These are phyloP conservation scores for Sturnira hondurensis DNA, from an alignment of 2,113 vertebrate genomes.

Conservation along the genomic window DNA sequence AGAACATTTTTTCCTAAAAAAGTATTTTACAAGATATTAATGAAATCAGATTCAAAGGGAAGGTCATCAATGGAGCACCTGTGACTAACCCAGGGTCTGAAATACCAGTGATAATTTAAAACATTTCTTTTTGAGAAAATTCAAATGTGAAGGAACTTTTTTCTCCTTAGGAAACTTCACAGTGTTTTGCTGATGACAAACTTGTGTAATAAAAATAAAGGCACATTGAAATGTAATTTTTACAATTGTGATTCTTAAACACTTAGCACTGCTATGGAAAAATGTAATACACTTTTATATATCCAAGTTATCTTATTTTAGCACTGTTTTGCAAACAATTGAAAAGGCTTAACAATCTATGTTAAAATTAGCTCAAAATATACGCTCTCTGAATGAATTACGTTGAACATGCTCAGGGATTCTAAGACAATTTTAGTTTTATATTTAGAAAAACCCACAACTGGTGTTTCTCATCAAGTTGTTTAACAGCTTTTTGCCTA, in stretches of 20 bases:
- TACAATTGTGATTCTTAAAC: slow-evolving; percentile 56
- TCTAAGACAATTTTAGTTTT: slow-evolving; percentile 22
- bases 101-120: slow-evolving; percentile 58
- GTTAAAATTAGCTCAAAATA: slow-evolving; percentile 49
- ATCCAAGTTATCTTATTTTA: slow-evolving; percentile 39
- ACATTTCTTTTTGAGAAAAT: slow-evolving; percentile 45
- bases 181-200: slow-evolving; percentile 66
- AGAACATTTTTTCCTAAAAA: slow-evolving; percentile 24
- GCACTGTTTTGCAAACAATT: slow-evolving; percentile 43
- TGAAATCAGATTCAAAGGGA: slow-evolving; percentile 11
- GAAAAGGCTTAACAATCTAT: not conserved
- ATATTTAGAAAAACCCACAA: not conserved
- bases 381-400: not conserved
- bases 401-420: not conserved
- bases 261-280: not conserved
- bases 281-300: slow-evolving; percentile 14
- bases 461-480: not conserved
- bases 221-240: slow-evolving; percentile 56
- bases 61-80: not conserved
- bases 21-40: slow-evolving; percentile 31
- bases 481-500: not conserved
- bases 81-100: slow-evolving; percentile 33
- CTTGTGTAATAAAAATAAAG: slow-evolving; percentile 64
- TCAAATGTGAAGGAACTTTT: slow-evolving; percentile 36
- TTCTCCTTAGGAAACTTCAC: slow-evolving; percentile 60